These are phyloP conservation scores for Molothrus aeneus DNA, from an alignment of 2,797 vertebrate species.

Conservation along the genomic window DNA sequence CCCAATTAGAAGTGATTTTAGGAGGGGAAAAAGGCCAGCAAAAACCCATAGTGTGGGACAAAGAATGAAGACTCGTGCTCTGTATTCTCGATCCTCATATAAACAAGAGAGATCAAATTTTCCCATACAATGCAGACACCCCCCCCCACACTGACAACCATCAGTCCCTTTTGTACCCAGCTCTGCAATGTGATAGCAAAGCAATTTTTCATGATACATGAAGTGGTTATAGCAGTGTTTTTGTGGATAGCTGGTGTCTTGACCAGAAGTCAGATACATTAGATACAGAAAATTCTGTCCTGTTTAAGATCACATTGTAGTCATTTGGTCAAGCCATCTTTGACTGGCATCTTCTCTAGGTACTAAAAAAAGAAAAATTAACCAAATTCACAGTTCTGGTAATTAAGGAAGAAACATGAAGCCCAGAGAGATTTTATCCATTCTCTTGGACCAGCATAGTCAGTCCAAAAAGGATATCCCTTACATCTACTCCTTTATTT, in stretches of 20 bases:
- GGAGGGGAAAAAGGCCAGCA: background rate
- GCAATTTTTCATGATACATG: background rate
- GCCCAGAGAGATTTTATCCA: background rate
- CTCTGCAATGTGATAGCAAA: background rate
- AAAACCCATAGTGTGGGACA: background rate
- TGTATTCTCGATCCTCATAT: background rate
- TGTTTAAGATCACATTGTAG: fast-evolving
- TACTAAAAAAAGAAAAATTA: background rate
- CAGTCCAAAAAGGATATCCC: background rate
- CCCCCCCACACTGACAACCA: fast-evolving
- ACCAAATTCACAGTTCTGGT: background rate
- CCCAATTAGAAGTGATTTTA: constrained; percentile 15
- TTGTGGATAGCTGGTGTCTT: background rate
- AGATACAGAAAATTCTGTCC: background rate
- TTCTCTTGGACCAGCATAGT: background rate
- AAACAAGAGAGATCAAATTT: background rate
- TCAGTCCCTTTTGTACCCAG: background rate
- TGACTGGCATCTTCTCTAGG: background rate
- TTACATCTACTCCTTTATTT: background rate
- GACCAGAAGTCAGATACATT: background rate
- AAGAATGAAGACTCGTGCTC: background rate
- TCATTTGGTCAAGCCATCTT: background rate
- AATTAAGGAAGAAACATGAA: background rate
- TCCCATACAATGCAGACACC: background rate
- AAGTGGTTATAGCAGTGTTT: background rate